phyloP scores from a whole-genome alignment of 2,888 invertebrate genomes.

The Cacoxenus indagator region DNA sequence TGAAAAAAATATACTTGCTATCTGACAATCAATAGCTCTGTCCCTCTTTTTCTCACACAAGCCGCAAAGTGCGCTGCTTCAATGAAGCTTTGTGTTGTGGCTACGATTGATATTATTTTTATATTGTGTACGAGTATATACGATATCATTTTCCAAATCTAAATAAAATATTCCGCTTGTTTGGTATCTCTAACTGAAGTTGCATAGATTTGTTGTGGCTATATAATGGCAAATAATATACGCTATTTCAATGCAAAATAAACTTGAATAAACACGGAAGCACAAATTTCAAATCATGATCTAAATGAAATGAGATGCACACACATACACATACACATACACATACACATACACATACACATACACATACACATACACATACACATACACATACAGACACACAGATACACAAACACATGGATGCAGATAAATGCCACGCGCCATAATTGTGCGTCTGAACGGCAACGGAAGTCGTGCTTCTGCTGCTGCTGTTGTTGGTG shows the following conservation, averaged over 20 bases:
- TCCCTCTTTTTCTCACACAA: neutral
- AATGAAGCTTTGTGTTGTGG: neutral
- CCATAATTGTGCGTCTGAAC: too few relatives aligned
- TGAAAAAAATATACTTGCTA: neutral
- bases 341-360: neutral
- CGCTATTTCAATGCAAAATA: neutral
- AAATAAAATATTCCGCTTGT: neutral
- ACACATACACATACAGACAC: too few relatives aligned
- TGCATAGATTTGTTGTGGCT: too few relatives aligned
- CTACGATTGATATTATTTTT: neutral
- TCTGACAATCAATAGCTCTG: neutral
- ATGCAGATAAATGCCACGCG: neutral
- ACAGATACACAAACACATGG: too few relatives aligned
- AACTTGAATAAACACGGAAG: neutral
- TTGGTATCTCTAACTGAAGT: neutral
- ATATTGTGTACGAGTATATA: neutral
- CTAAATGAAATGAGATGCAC: neutral
- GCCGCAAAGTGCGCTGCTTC: neutral
- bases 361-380: neutral
- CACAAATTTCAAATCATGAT: neutral
- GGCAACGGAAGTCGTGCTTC: too few relatives aligned
- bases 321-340: neutral
- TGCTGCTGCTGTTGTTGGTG: too few relatives aligned
- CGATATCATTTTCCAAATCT: neutral
- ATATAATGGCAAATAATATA: neutral